Conservation (phyloP, 2,113 vertebrate genomes). For the Thymallus thymallus region DNA sequence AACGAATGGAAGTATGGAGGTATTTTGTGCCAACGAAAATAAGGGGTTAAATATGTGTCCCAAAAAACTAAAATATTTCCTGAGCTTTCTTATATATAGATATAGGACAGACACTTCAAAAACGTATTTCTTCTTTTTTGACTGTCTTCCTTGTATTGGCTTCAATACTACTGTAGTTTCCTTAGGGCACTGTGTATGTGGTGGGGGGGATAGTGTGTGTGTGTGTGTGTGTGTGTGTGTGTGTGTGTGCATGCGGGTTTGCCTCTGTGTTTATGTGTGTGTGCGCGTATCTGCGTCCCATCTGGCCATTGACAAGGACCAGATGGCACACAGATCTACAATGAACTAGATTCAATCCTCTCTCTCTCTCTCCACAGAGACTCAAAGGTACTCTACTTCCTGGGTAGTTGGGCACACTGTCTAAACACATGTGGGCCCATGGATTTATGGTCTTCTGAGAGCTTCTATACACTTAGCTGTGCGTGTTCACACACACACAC, state of each 20-base stretch:
- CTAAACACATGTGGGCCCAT: constrained; percentile 10
- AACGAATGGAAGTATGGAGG: no score
- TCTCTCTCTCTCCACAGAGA: background rate
- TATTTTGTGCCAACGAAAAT: no score
- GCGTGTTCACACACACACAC: constrained; percentile 38
- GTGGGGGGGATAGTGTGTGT: no score
- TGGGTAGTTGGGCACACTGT: constrained; percentile 63
- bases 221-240: constrained; percentile 20
- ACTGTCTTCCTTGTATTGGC: no score
- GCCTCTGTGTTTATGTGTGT: constrained; percentile 39
- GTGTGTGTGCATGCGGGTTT: constrained; percentile 22
- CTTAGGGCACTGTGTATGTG: no score
- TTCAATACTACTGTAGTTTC: no score
- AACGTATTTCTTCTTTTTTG: no score
- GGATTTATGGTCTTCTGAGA: background rate
- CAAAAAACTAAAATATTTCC: no score
- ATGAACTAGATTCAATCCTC: constrained; percentile 53
- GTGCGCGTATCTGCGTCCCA: constrained; percentile 21
- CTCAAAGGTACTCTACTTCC: background rate
- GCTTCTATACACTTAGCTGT: constrained; percentile 13
- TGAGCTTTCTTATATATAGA: no score
- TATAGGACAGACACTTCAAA: no score
- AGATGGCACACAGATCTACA: constrained; percentile 61
- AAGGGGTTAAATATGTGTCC: no score
- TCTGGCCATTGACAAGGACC: constrained; percentile 60